Base-by-base conservation (phyloP, 2,888 invertebrate species). In the Candidula unifasciata region DNA sequence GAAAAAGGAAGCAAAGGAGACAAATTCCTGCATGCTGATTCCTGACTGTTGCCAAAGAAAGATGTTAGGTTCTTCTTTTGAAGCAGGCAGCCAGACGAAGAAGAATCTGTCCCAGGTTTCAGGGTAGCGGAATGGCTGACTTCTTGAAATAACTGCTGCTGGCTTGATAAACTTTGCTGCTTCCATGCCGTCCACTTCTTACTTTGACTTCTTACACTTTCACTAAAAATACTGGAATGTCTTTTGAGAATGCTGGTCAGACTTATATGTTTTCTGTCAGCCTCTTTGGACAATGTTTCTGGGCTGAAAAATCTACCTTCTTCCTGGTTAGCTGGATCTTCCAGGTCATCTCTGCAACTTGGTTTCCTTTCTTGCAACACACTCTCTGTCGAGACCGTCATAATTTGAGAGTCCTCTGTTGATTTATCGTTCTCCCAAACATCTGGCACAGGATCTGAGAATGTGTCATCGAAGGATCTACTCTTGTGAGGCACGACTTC, bases 401-500 rank as follows among this genome's bases (percentile, higher is more conserved):
- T 54, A 18, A 44, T 76, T 2, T 54, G 44, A 64, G 54, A 82
- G 24, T 78, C 78, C 24, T 78, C 68, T 21, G 37, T 68, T 37
- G 71, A 24, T 2, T 27, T 71, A 60, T 78, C 69, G 24, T 71
- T 35, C 6, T 30, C 71, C 83, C 78, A 83, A 10, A 68, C 18
- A 8, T 69, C 60, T 24, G 83, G 78, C 54, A 77, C 21, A 8
- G 30, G 24, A 54, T 68, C 52, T 52, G 30, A 6, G 10, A 54
- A 30, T 13, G 52, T 80, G 33, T 52, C n/a, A 24, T 35, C 33
- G 16, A 57, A 16, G 1, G 60, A 77, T 33, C 33, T 57, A n/a
- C 52, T 27, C 33, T 33, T 77, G 35, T 24, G 57, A 35, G 60
- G 57, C 30, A 0, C 44, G 3, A 13, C 27, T n/a, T 52, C 73